Evolutionary conservation across 2,797 vertebrate genomes (phyloP).

Genomic region (Sternotherus odoratus): DNA sequence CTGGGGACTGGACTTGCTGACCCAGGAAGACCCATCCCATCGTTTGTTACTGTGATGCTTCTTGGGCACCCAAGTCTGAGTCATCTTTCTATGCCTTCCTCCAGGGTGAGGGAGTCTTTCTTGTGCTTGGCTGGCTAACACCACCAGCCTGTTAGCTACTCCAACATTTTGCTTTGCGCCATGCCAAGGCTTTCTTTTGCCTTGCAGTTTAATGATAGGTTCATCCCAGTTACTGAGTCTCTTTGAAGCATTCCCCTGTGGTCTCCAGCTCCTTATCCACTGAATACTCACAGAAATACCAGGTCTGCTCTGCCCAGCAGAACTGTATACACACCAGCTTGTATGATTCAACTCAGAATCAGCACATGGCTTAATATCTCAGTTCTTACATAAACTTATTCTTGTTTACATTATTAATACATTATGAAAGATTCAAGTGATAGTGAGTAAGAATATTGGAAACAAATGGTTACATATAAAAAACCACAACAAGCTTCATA

Average conservation of each 20-base stretch:
- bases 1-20: neutral
- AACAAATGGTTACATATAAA: neutral
- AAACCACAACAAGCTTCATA: neutral
- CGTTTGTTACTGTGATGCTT: neutral
- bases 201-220: neutral
- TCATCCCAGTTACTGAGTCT: neutral
- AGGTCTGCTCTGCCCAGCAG: neutral
- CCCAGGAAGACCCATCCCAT: neutral
- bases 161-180: fast-evolving
- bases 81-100: neutral
- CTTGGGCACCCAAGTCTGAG: neutral
- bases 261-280: neutral
- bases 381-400: neutral
- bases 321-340: neutral
- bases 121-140: neutral
- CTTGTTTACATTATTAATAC: neutral
- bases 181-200: neutral
- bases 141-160: neutral
- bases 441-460: neutral
- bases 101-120: neutral
- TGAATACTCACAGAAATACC: neutral
- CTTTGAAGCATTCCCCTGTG: neutral
- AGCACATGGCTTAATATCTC: neutral
- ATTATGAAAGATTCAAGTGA: neutral
- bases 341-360: no score